phyloP scores from a whole-genome alignment of 2,113 vertebrate genomes.

The Dipodomys ordii region DNA sequence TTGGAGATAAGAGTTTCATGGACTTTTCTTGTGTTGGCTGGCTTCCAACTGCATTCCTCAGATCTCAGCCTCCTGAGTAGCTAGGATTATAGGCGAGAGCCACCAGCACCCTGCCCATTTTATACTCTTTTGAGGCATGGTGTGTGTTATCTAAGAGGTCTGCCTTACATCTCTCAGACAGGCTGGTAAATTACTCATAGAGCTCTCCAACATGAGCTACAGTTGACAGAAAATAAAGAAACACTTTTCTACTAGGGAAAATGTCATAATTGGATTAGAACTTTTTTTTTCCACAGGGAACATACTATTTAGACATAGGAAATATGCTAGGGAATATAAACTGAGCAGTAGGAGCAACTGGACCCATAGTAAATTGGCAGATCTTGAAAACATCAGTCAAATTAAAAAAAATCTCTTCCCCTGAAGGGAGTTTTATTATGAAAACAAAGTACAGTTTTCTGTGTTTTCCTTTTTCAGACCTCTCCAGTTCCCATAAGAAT shows the following conservation, averaged over 20 bases:
- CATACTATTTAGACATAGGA: constrained; percentile 22
- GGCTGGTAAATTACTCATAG: constrained; percentile 20
- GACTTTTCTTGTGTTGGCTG: too few relatives aligned
- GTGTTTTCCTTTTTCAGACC: not conserved
- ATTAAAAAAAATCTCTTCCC: not conserved
- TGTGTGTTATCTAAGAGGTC: constrained; percentile 32
- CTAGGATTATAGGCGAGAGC: too few relatives aligned
- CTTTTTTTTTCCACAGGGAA: constrained; percentile 34
- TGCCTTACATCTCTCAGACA: constrained; percentile 23
- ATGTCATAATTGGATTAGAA: constrained; percentile 28
- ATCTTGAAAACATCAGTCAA: constrained; percentile 22
- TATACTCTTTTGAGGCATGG: constrained; percentile 5
- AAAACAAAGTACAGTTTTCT: not conserved
- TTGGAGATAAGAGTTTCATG: too few relatives aligned
- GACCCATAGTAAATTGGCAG: not conserved
- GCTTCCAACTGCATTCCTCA: too few relatives aligned
- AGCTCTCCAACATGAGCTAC: constrained; percentile 37
- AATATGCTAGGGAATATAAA: constrained; percentile 4
- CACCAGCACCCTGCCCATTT: not conserved
- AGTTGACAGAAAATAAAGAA: constrained; percentile 39
- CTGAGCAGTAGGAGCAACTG: not conserved
- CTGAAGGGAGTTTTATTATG: not conserved
- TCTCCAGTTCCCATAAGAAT: not conserved
- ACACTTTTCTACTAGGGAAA: not conserved
- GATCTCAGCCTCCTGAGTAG: too few relatives aligned